A percentile compares a stretch with the other conserved stretches of the same genome.
phyloP scores from a whole-genome alignment of 2,888 invertebrate genomes.

The Psococerastis gibbosa region DNA sequence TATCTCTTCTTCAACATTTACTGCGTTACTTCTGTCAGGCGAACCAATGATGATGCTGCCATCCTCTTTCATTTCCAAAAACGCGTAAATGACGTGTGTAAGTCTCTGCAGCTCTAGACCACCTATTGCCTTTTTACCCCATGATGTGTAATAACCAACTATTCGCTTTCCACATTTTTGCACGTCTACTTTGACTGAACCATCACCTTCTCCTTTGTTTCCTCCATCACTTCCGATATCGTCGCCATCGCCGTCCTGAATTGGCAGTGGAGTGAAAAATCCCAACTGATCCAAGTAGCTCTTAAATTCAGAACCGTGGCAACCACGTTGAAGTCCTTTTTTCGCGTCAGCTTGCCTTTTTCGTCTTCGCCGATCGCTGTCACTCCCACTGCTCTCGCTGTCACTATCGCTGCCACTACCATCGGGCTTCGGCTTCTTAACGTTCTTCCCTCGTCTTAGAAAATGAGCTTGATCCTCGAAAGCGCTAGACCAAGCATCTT shows the following conservation, averaged over 20 bases:
- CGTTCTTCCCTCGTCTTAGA: background rate
- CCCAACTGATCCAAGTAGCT: background rate
- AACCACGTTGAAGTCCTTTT: background rate
- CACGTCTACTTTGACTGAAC: background rate
- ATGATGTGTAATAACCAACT: slow-evolving; percentile 16
- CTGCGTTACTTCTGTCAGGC: slow-evolving; percentile 13
- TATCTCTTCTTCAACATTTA: slow-evolving; percentile 12
- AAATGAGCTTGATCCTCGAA: background rate
- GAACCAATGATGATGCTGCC: slow-evolving; percentile 14
- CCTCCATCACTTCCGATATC: slow-evolving; percentile 1
- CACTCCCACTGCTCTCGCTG: background rate
- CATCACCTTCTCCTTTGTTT: slow-evolving; percentile 9
- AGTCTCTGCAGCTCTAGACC: slow-evolving; percentile 11
- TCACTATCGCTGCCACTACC: background rate
- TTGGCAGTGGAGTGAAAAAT: background rate
- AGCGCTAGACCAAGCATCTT: background rate
- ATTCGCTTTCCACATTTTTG: slow-evolving; percentile 14
- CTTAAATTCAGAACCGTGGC: background rate
- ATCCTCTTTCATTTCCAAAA: slow-evolving; percentile 14
- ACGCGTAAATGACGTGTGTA: slow-evolving; percentile 16
- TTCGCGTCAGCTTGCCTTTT: background rate
- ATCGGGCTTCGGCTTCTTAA: no score
- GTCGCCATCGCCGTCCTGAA: background rate
- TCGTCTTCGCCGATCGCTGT: background rate
- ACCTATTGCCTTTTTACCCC: slow-evolving; percentile 14